A percentile compares a stretch with the other conserved stretches of the same genome.
These are phyloP conservation scores for Masnerella sp. DNA, from an alignment of 2,888 invertebrate genomes.

Conservation along the genomic window DNA sequence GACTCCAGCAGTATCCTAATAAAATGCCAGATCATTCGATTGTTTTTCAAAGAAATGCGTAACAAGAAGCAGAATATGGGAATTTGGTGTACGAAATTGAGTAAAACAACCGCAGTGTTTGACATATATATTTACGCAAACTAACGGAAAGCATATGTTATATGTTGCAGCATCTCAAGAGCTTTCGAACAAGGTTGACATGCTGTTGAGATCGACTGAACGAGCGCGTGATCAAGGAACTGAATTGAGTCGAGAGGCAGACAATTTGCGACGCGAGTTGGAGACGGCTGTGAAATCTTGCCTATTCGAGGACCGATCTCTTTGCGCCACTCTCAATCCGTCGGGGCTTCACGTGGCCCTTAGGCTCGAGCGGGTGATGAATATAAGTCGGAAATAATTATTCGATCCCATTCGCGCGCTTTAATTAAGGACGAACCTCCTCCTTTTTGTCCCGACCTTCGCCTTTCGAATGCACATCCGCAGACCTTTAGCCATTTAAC, in stretches of 20 bases:
- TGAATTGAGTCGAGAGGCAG: constrained; percentile 80
- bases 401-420: constrained; percentile 35
- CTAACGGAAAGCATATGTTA: neutral
- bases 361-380: constrained; percentile 81
- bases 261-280: constrained; percentile 81
- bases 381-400: constrained; percentile 45
- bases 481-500: constrained; percentile 22
- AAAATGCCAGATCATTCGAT: no score
- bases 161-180: constrained; percentile 80
- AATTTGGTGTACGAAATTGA: no score
- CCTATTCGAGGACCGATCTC: constrained; percentile 83
- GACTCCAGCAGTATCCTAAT: no score
- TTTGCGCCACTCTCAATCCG: constrained; percentile 87
- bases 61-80: no score
- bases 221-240: constrained; percentile 80
- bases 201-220: constrained; percentile 80
- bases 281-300: constrained; percentile 83
- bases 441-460: constrained; percentile 5
- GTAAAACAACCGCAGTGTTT: neutral
- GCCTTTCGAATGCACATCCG: constrained; percentile 14
- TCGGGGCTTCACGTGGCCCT: constrained; percentile 83
- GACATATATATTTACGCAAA: neutral
- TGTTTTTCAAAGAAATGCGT: no score
- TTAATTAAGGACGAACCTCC: constrained; percentile 39
- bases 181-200: constrained; percentile 80